Percentiles rank a stretch among this genome's conserved stretches.
These are phyloP conservation scores for Oryzaephilus surinamensis DNA, from an alignment of 1,140 invertebrate species.

Conservation along the genomic window DNA sequence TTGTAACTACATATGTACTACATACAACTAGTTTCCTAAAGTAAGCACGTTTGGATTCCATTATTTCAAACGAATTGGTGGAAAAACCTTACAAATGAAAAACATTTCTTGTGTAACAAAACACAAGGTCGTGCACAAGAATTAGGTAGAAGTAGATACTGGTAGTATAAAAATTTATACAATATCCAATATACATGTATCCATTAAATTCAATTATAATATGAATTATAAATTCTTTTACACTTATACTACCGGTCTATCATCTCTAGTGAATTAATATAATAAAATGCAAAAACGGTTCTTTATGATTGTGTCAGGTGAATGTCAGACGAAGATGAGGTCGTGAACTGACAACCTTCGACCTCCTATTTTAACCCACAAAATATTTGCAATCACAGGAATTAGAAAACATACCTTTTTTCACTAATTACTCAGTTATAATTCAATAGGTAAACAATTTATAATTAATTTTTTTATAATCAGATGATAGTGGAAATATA, in stretches of 20 bases:
- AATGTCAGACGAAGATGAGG: constrained; percentile 17
- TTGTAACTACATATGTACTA: no score
- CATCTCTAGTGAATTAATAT: constrained; percentile 10
- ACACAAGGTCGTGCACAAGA: background rate
- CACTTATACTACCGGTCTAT: constrained; percentile 5
- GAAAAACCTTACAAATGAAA: background rate
- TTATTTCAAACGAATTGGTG: no score
- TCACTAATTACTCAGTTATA: background rate
- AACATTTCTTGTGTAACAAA: background rate
- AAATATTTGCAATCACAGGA: constrained; percentile 18
- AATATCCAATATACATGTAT: no score
- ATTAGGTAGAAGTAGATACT: background rate
- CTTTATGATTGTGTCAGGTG: constrained; percentile 20
- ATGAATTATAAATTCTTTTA: background rate
- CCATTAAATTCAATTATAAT: no score
- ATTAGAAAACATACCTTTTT: background rate
- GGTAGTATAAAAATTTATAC: no score
- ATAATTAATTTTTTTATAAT: background rate
- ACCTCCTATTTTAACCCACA: constrained; percentile 16
- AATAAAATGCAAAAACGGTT: constrained; percentile 13
- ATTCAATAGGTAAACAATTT: background rate
- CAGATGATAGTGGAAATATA: background rate
- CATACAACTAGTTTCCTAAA: no score
- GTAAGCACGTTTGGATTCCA: no score
- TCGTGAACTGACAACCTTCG: constrained; percentile 20